Percentiles rank a stretch among this genome's conserved stretches.
Evolutionary conservation across 2,888 invertebrate species (phyloP).

Genomic region (Romanomermis culicivorax): DNA sequence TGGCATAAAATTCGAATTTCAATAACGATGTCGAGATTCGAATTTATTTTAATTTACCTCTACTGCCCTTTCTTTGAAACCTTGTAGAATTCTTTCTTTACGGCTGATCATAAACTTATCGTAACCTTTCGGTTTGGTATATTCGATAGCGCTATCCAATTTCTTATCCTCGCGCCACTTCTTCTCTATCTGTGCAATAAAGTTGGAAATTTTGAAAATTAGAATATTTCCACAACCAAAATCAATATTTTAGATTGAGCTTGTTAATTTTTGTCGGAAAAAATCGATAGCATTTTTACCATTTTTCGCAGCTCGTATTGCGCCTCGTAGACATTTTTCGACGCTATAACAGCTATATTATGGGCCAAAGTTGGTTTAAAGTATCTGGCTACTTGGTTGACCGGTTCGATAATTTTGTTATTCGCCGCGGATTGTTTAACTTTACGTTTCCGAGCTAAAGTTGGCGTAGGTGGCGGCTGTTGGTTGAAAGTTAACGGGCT

Average conservation of each 20-base stretch:
- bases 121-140: neutral
- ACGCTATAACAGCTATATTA: conserved; percentile 40
- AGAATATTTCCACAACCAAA: no score
- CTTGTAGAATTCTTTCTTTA: neutral
- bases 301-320: neutral
- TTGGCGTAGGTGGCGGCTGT: no score
- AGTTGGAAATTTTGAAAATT: neutral
- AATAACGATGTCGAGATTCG: no score
- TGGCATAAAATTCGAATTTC: no score
- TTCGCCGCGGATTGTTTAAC: neutral
- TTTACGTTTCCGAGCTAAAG: neutral
- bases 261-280: no score
- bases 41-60: no score
- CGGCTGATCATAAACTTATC: neutral
- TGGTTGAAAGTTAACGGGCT: neutral
- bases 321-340: conserved; percentile 8
- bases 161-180: neutral
- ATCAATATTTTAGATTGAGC: no score
- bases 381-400: neutral
- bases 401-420: neutral
- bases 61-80: no score
- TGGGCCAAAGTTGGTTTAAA: conserved; percentile 43
- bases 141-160: neutral
- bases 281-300: conserved; percentile 2
- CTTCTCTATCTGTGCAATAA: neutral